These are phyloP conservation scores for Nasonia giraulti DNA, from an alignment of 1,140 invertebrate genomes.

Conservation along the genomic window DNA sequence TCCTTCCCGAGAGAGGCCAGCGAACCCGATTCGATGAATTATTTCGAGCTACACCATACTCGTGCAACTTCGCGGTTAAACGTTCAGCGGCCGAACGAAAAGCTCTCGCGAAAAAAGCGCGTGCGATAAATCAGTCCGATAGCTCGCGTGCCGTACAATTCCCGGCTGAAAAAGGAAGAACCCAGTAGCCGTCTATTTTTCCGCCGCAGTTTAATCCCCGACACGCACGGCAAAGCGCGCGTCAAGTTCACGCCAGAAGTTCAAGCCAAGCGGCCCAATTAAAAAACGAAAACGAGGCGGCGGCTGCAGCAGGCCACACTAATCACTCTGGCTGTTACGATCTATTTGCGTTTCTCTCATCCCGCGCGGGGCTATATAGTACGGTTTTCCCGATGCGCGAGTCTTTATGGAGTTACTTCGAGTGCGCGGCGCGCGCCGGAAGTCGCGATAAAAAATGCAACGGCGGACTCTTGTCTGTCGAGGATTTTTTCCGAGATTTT, in stretches of 20 bases:
- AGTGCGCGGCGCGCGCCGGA: constrained; percentile 24
- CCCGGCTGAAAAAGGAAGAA: neutral
- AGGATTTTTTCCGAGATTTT: no score
- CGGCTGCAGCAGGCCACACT: neutral
- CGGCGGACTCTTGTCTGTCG: neutral
- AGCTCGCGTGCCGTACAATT: neutral
- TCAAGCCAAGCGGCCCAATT: neutral
- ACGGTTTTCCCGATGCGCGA: neutral
- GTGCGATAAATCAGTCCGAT: no score
- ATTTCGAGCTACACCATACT: no score
- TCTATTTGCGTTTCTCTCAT: constrained; percentile 38
- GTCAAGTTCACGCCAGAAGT: neutral
- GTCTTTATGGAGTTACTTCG: constrained; percentile 36
- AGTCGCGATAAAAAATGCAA: constrained; percentile 6
- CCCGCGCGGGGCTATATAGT: neutral
- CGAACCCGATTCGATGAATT: no score
- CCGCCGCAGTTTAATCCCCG: neutral
- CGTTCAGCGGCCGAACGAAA: no score
- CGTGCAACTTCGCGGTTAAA: no score
- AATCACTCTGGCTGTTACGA: constrained; percentile 21
- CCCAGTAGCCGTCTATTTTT: neutral
- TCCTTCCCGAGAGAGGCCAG: no score
- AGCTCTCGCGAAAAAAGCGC: no score
- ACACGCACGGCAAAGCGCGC: neutral
- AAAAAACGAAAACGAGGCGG: neutral